Conservation (phyloP, 2,888 invertebrate genomes). For the Brachynemurus nebulosus region DNA sequence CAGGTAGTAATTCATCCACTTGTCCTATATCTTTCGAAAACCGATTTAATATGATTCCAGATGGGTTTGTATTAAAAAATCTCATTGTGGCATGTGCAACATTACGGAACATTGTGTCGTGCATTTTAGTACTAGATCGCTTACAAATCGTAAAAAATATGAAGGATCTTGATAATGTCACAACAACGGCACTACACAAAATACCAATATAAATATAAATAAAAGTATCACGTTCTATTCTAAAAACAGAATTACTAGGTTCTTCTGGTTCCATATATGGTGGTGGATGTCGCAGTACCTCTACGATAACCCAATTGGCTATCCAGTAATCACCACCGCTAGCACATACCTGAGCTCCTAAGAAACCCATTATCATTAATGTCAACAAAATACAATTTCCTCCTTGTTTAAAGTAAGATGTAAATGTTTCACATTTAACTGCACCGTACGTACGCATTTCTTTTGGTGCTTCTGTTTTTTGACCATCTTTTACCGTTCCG, state of each 20-base stretch:
- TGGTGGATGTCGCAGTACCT: neutral
- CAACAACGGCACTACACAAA: conserved; percentile 29
- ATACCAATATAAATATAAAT: conserved; percentile 31
- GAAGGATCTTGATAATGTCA: conserved; percentile 33
- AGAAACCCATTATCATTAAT: conserved; percentile 35
- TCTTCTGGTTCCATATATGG: neutral
- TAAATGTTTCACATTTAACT: conserved; percentile 35
- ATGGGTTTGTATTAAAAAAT: conserved; percentile 68
- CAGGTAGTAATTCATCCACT: conserved; percentile 38
- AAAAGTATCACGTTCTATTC: conserved; percentile 19
- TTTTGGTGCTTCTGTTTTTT: conserved; percentile 32
- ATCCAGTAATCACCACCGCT: conserved; percentile 30
- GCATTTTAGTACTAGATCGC: conserved; percentile 46
- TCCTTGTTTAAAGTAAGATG: conserved; percentile 42
- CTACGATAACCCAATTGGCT: conserved; percentile 17
- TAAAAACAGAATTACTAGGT: neutral
- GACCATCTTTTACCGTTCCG: neutral
- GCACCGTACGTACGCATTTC: conserved; percentile 38
- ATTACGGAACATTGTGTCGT: conserved; percentile 58
- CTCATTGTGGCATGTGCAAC: conserved; percentile 48
- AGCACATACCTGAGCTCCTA: conserved; percentile 34
- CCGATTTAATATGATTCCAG: conserved; percentile 49
- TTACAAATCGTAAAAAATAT: conserved; percentile 48
- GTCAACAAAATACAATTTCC: conserved; percentile 36
- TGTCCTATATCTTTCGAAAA: conserved; percentile 56